Conservation (phyloP, 2,888 invertebrate species). For the Drosophila ustulata region DNA sequence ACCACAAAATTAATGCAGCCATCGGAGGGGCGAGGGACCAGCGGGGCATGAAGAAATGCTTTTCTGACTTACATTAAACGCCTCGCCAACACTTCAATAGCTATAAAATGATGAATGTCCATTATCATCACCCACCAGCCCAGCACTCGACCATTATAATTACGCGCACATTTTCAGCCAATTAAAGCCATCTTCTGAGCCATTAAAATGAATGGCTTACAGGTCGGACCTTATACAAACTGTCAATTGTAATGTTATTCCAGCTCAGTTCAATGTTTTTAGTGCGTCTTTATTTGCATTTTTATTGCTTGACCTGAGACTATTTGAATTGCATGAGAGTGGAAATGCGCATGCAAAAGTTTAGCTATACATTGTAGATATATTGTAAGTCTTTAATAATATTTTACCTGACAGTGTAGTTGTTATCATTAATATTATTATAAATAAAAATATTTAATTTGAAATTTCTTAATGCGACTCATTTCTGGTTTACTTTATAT, state of each 20-base stretch:
- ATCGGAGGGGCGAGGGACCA: not conserved
- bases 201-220: constrained; percentile 39
- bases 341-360: not conserved
- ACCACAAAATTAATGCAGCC: constrained; percentile 73
- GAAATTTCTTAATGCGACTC: too few species aligned
- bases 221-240: constrained; percentile 23
- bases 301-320: constrained; percentile 20
- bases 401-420: too few species aligned
- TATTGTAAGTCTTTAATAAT: too few species aligned
- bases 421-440: too few species aligned
- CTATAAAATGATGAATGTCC: constrained; percentile 53
- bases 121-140: constrained; percentile 34
- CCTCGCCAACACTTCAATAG: constrained; percentile 39
- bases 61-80: constrained; percentile 52
- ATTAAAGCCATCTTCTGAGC: constrained; percentile 53
- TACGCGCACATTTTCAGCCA: constrained; percentile 68
- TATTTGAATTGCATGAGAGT: constrained; percentile 2
- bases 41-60: not conserved
- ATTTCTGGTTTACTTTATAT: too few species aligned
- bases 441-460: too few species aligned
- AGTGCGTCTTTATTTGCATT: constrained; percentile 25
- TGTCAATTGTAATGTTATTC: constrained; percentile 72
- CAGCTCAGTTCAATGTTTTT: constrained; percentile 77
- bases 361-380: too few species aligned
- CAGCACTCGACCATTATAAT: constrained; percentile 54